These are phyloP conservation scores for Gallinago nigripennis DNA, from an alignment of 2,797 vertebrate genomes.

Conservation along the genomic window DNA sequence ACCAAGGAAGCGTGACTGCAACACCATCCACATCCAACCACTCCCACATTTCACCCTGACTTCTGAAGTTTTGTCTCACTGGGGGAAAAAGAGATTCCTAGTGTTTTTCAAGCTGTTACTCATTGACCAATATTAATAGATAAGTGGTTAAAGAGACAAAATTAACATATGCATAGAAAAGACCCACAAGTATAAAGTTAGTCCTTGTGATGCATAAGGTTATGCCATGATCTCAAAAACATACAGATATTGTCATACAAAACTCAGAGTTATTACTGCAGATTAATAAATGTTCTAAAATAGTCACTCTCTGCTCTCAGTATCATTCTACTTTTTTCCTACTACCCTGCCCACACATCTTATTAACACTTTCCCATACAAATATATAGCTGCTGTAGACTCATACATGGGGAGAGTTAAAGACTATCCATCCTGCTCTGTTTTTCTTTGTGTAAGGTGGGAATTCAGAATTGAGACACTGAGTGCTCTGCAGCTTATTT, in stretches of 20 bases:
- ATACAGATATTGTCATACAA: not conserved
- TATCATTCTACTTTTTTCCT: not conserved
- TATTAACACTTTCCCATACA: not conserved
- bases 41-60: not conserved
- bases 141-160: not conserved
- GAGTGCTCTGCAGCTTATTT: not conserved
- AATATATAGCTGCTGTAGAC: not conserved
- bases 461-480: not conserved
- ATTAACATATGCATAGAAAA: not conserved
- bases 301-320: not conserved
- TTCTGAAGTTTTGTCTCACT: not conserved
- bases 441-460: accelerated
- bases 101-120: not conserved
- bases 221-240: not conserved
- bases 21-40: not conserved
- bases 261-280: not conserved
- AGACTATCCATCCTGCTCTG: not conserved
- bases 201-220: not conserved
- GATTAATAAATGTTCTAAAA: not conserved
- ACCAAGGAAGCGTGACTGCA: not conserved
- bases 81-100: not conserved
- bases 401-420: not conserved
- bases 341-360: not conserved
- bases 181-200: not conserved
- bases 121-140: not conserved